Conservation (phyloP, 2,113 vertebrate species). For the Manacus vitellinus region DNA sequence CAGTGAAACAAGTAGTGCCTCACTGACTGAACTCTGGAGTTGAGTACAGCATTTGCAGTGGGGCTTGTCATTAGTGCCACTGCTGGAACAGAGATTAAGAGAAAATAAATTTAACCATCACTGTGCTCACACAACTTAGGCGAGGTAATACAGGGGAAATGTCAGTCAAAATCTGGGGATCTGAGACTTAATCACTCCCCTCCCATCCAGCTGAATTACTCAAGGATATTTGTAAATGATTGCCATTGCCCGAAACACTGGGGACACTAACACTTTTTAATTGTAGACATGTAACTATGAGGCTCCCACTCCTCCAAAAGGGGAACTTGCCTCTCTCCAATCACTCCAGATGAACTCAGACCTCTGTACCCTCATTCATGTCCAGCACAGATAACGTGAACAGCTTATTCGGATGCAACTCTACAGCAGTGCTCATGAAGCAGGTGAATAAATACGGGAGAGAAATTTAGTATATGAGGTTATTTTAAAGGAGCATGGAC, state of each 20-base stretch:
- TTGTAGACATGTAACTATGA: background rate
- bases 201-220: background rate
- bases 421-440: background rate
- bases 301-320: background rate
- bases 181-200: background rate
- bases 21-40: background rate
- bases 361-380: background rate
- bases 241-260: background rate
- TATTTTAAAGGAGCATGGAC: background rate
- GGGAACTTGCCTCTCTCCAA: accelerated
- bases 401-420: background rate
- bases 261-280: background rate
- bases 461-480: background rate
- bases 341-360: background rate
- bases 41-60: background rate
- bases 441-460: background rate
- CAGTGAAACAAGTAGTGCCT: background rate
- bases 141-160: background rate
- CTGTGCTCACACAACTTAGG: background rate
- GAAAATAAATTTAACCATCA: background rate
- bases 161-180: background rate
- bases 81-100: background rate
- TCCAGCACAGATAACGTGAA: accelerated
- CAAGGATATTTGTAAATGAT: background rate
- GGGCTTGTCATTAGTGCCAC: background rate